Conservation (phyloP, 2,113 vertebrate genomes). For the Tretioscincus oriximinensis region DNA sequence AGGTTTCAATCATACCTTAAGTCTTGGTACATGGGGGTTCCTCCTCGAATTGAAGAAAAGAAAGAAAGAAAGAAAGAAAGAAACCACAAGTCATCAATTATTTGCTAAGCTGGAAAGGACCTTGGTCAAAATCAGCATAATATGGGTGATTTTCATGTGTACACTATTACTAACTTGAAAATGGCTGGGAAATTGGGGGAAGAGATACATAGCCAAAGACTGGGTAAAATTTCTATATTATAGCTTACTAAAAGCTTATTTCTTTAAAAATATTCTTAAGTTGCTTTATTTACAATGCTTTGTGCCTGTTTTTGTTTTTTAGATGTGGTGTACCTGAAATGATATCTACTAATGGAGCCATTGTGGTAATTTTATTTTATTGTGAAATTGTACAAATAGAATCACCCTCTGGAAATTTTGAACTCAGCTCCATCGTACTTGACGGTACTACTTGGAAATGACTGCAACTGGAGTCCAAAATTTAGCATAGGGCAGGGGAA, state of each 20-base stretch:
- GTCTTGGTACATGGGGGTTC: too few relatives aligned
- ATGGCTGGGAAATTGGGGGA: neutral
- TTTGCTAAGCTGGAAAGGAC: too few relatives aligned
- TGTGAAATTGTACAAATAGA: neutral
- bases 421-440: too few relatives aligned
- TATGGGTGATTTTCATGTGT: neutral
- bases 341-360: constrained; percentile 60
- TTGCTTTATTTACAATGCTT: constrained; percentile 24
- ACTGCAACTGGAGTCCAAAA: too few relatives aligned
- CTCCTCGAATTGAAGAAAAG: neutral
- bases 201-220: too few relatives aligned
- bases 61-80: neutral
- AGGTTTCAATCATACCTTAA: too few relatives aligned
- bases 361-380: constrained; percentile 57
- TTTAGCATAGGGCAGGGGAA: too few relatives aligned
- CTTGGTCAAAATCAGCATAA: neutral
- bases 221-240: too few relatives aligned
- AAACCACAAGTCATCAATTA: too few relatives aligned
- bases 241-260: neutral
- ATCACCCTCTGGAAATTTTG: neutral
- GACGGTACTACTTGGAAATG: too few relatives aligned
- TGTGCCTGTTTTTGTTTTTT: constrained; percentile 42
- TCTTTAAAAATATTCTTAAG: neutral
- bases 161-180: neutral
- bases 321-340: constrained; percentile 51